phyloP scores from a whole-genome alignment of 2,888 invertebrate genomes.

The Aleiodes leptofemur region DNA sequence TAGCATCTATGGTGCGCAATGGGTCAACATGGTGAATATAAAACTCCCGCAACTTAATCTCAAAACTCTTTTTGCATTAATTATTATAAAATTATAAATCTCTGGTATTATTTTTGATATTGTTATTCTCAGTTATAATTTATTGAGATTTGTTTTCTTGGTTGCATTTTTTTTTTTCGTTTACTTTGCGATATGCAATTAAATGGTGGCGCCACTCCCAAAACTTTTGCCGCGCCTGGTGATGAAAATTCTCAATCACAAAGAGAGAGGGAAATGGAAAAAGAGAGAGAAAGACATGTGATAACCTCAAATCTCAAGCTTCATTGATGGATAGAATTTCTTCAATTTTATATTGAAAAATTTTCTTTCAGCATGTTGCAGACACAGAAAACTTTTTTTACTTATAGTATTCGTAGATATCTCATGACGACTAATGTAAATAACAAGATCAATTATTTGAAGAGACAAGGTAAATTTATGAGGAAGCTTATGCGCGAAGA shows the following conservation, averaged over 20 bases:
- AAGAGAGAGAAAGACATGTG: neutral
- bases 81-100: no score
- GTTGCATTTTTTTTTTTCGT: neutral
- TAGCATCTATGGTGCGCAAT: neutral
- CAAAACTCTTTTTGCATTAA: neutral
- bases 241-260: neutral
- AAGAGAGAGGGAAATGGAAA: neutral
- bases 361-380: neutral
- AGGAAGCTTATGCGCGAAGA: slow-evolving; percentile 56
- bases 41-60: neutral
- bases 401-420: slow-evolving; percentile 5
- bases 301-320: neutral
- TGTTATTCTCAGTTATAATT: neutral
- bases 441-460: neutral
- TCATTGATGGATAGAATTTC: neutral
- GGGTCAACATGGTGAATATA: neutral
- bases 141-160: neutral
- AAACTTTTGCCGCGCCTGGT: no score
- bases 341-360: neutral
- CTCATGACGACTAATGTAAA: slow-evolving; percentile 2
- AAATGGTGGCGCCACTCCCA: slow-evolving; percentile 14
- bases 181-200: no score
- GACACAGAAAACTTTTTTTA: neutral
- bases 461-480: slow-evolving; percentile 57
- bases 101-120: no score